A percentile compares a stretch with the other conserved stretches of the same genome.
Conservation (phyloP, 1,140 invertebrate species). For the Thalassaphorura encarpata region DNA sequence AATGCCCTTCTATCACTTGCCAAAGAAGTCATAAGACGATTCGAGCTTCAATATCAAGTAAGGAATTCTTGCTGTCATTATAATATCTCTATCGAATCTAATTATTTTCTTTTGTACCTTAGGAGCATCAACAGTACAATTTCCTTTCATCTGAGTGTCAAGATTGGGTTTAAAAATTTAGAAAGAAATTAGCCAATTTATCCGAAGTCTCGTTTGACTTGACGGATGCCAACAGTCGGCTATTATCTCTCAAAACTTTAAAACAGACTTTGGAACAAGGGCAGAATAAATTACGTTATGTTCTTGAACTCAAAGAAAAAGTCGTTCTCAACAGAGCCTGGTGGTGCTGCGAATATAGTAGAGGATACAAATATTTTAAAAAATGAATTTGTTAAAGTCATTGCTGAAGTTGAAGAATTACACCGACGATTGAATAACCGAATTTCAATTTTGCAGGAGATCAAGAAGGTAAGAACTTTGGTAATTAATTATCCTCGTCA, state of each 20-base stretch:
- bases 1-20: constrained; percentile 80
- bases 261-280: constrained; percentile 78
- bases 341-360: constrained; percentile 72
- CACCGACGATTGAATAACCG: constrained; percentile 59
- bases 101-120: too few relatives aligned
- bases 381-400: constrained; percentile 73
- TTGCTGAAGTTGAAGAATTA: constrained; percentile 65
- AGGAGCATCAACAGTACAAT: constrained; percentile 82
- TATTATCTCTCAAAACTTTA: constrained; percentile 71
- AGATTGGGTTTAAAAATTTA: constrained; percentile 77
- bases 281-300: constrained; percentile 74
- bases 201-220: constrained; percentile 61
- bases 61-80: too few relatives aligned
- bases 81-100: too few relatives aligned
- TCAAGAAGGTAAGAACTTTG: too few relatives aligned
- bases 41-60: constrained; percentile 84
- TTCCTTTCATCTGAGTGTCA: constrained; percentile 80
- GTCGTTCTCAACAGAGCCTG: constrained; percentile 79
- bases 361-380: constrained; percentile 80
- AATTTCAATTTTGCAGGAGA: constrained; percentile 65
- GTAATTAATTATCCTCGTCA: too few relatives aligned
- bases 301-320: constrained; percentile 80
- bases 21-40: constrained; percentile 82
- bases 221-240: constrained; percentile 67
- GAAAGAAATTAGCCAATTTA: constrained; percentile 69